Conservation (phyloP, 1,140 invertebrate species). For the Acyrthosiphon pisum region DNA sequence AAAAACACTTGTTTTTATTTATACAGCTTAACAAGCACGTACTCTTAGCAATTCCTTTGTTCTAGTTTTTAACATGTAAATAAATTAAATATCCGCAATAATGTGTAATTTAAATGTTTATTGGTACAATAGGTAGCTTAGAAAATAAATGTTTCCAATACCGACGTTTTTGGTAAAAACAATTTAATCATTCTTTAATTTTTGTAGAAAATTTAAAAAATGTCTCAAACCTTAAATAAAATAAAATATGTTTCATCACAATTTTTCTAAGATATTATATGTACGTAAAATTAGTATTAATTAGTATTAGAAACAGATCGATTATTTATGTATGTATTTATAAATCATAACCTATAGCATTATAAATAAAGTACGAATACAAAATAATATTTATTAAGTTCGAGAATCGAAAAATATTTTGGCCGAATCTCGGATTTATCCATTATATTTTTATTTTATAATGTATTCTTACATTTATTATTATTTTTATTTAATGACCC, state of each 20-base stretch:
- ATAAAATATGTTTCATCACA: background rate
- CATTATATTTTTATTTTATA: constrained; percentile 29
- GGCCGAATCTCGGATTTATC: constrained; percentile 53
- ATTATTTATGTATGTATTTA: background rate
- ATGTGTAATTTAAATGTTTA: background rate
- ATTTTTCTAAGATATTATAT: background rate
- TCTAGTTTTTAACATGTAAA: constrained; percentile 34
- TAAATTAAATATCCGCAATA: constrained; percentile 35
- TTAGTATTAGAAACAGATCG: constrained; percentile 8
- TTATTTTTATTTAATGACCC: background rate
- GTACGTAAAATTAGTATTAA: background rate
- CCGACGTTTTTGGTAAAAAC: background rate
- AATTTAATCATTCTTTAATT: background rate
- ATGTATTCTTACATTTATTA: background rate
- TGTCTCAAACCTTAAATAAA: background rate
- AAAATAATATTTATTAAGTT: constrained; percentile 31
- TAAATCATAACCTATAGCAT: background rate
- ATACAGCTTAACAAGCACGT: constrained; percentile 38
- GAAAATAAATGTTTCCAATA: background rate
- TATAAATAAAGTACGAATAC: background rate
- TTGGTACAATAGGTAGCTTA: background rate
- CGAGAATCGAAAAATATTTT: constrained; percentile 54
- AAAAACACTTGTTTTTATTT: constrained; percentile 49
- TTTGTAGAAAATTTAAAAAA: background rate
- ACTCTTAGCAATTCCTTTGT: constrained; percentile 39